These are phyloP conservation scores for Rhynchomys soricoides DNA, from an alignment of 2,113 vertebrate species.

Conservation along the genomic window DNA sequence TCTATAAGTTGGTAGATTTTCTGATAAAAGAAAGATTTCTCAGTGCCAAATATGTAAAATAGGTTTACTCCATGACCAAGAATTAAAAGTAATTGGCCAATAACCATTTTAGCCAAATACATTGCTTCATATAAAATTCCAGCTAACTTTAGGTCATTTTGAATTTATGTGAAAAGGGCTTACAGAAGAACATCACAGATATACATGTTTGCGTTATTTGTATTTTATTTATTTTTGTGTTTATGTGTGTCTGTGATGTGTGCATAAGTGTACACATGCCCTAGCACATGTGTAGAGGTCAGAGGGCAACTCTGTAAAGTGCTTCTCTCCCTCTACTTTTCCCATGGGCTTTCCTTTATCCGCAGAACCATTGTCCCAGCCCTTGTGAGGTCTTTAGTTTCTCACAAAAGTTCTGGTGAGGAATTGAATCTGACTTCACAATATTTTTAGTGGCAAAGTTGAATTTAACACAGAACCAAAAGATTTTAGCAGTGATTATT, in stretches of 20 bases:
- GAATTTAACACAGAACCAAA: constrained; percentile 66
- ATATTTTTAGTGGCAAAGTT: constrained; percentile 45
- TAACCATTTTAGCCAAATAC: too few relatives aligned
- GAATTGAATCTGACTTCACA: constrained; percentile 49
- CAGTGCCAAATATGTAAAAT: constrained; percentile 27
- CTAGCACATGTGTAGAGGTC: not conserved
- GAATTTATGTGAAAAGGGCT: constrained; percentile 21
- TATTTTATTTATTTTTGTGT: not conserved
- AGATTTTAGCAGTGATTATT: constrained; percentile 36
- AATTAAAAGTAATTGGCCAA: constrained; percentile 40
- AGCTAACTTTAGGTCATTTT: too few relatives aligned
- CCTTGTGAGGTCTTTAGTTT: not conserved
- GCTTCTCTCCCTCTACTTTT: not conserved
- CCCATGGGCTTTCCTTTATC: not conserved
- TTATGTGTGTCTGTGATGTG: not conserved
- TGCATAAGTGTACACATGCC: too few relatives aligned
- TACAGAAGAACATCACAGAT: constrained; percentile 16
- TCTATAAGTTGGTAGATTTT: constrained; percentile 23
- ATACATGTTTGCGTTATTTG: not conserved
- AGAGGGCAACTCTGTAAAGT: not conserved
- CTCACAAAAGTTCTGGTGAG: constrained; percentile 27
- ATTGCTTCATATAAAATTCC: too few relatives aligned
- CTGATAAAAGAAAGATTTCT: constrained; percentile 15
- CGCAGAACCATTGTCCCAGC: not conserved
- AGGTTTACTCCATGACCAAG: constrained; percentile 50